Base-by-base conservation (phyloP, 2,888 invertebrate genomes). In the Dichetophora obliterata region DNA sequence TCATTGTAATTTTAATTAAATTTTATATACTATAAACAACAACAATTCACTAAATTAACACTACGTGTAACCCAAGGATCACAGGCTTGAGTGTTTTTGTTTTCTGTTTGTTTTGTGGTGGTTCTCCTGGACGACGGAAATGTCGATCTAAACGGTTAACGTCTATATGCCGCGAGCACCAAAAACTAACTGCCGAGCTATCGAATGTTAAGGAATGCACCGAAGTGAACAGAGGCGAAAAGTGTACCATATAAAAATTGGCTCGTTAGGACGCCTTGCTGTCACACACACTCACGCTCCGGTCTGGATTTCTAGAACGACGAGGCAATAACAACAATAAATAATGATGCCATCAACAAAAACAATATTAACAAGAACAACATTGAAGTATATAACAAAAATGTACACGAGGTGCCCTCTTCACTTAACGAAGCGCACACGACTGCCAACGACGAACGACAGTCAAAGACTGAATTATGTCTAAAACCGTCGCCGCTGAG, bases 101-200 rank as follows among this genome's bases (percentile, higher is more conserved):
- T n/a, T n/a, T n/a, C n/a, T n/a, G n/a, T n/a, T n/a, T 50, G 52
- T 19, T 48, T 24, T 48, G n/a, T n/a, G n/a, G n/a, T n/a, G 3
- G 48, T 14, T 59, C 57, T 22, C 57, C 63, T 27, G 14, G 27
- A 8, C 68, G 48, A 11, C 11, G 16, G 24, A 19, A 16, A 22
- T 48, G 27, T 37, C 19, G 48, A 24, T 48, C 37, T 48, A 37
- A 48, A 22, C 27, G 69, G 65, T 78, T 77, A 77, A 85, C 85
- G 87, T 87, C 88, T 84, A 86, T 85, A 80, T 86, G 84, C 83
- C 85, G 84, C 84, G 85, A 85, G 86, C 88, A 88, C 88, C 88
- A 88, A 88, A 85, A 84, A 83, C 82, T 86, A 81, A 88, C 87
- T 88, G 85, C 43, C 75, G 69, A 68, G 31, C 61, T 31, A 69